Percentiles rank a stretch among this genome's conserved stretches.
Evolutionary conservation across 2,113 vertebrate species (phyloP).

Genomic region (Pteruthius melanotis): DNA sequence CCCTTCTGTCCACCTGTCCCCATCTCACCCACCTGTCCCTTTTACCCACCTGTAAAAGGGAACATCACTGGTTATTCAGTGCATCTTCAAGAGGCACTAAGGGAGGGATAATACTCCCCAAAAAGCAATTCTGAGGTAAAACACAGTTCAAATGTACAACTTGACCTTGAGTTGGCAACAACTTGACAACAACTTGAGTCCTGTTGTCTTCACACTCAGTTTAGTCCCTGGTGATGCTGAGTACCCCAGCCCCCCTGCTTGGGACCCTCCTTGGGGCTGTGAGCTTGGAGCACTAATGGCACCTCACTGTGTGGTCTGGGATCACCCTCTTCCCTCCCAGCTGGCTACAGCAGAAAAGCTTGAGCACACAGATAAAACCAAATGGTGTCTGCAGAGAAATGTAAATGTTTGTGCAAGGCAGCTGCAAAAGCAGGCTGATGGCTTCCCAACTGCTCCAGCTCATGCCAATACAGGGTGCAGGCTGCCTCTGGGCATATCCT

Average conservation of each 20-base stretch:
- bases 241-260: rapidly evolving
- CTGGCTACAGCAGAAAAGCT: neutral
- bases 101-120: neutral
- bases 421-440: neutral
- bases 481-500: neutral
- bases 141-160: neutral
- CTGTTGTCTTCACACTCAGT: neutral
- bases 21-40: neutral
- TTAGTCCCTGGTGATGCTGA: neutral
- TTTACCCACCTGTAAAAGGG: neutral
- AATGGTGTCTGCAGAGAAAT: neutral
- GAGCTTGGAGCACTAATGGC: neutral
- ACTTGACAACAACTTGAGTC: no score
- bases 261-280: neutral
- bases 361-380: neutral
- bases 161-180: no score
- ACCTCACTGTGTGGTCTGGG: neutral
- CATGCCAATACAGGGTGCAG: neutral
- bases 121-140: neutral
- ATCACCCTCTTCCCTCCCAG: neutral
- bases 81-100: neutral
- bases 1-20: neutral
- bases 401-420: neutral
- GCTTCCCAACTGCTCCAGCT: neutral
- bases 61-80: neutral